Evolutionary conservation across 2,888 invertebrate genomes (phyloP).

Genomic region (Drosophila anomalipes): DNA sequence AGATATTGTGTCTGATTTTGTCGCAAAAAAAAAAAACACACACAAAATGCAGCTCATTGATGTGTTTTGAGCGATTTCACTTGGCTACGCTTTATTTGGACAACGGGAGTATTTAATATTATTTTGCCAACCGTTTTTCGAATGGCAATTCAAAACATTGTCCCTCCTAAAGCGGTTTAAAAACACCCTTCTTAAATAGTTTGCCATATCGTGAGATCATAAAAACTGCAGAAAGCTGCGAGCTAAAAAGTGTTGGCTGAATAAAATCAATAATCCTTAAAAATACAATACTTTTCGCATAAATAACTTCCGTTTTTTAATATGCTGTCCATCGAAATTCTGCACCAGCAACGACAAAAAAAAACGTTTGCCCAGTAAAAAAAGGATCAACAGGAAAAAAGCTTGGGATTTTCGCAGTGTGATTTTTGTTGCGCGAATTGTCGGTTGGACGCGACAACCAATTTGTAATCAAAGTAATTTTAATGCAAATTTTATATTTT

Average conservation of each 20-base stretch:
- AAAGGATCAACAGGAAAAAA: slow-evolving; percentile 9
- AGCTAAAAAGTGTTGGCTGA: slow-evolving; percentile 53
- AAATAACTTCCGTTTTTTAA: slow-evolving; percentile 62
- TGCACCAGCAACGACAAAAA: slow-evolving; percentile 14
- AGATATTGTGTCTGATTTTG: background rate
- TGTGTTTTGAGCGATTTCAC: slow-evolving; percentile 19
- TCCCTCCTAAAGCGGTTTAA: slow-evolving; percentile 15
- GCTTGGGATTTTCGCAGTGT: slow-evolving; percentile 45
- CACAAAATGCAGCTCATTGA: background rate
- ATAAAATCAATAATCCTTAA: slow-evolving; percentile 78
- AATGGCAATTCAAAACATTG: slow-evolving; percentile 3
- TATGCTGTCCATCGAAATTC: slow-evolving; percentile 37
- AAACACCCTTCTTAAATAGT: slow-evolving; percentile 24
- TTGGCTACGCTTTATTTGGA: slow-evolving; percentile 40
- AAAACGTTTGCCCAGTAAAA: slow-evolving; percentile 11
- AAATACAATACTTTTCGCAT: slow-evolving; percentile 77
- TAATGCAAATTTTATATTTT: slow-evolving; percentile 81
- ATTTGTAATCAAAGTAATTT: slow-evolving; percentile 83
- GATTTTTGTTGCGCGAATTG: slow-evolving; percentile 38
- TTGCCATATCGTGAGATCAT: slow-evolving; percentile 5
- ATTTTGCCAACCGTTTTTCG: slow-evolving; percentile 33
- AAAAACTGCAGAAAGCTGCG: slow-evolving; percentile 32
- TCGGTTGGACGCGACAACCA: slow-evolving; percentile 58
- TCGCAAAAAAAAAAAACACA: background rate
- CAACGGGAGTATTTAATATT: slow-evolving; percentile 20